Evolutionary conservation across 1,140 invertebrate genomes (phyloP).

Genomic region (Drosophila grimshawi): DNA sequence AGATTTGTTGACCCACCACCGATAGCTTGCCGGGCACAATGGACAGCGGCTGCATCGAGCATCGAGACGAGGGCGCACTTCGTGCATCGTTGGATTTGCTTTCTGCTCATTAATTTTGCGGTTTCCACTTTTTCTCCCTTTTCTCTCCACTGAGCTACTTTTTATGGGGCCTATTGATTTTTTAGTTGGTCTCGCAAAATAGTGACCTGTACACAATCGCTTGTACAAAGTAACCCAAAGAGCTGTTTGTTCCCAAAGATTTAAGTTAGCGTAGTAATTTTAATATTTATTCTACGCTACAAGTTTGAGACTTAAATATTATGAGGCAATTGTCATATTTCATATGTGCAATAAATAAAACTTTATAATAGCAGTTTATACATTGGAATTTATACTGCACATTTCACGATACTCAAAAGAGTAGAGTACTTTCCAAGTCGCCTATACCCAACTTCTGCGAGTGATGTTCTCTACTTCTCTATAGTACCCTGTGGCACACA

Average conservation of each 20-base stretch:
- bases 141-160: slow-evolving; percentile 35
- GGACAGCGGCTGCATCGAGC: slow-evolving; percentile 22
- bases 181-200: too few relatives aligned
- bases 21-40: slow-evolving; percentile 18
- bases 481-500: slow-evolving; percentile 27
- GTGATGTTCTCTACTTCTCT: neutral
- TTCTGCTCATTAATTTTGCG: slow-evolving; percentile 79
- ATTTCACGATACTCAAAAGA: neutral
- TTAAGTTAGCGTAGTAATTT: too few relatives aligned
- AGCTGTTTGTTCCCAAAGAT: too few relatives aligned
- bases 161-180: slow-evolving; percentile 22
- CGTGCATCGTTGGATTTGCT: slow-evolving; percentile 75
- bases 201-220: too few relatives aligned
- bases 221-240: too few relatives aligned
- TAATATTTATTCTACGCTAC: too few relatives aligned
- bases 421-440: neutral
- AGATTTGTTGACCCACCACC: slow-evolving; percentile 31
- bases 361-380: too few relatives aligned
- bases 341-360: too few relatives aligned
- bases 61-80: slow-evolving; percentile 49
- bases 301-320: too few relatives aligned
- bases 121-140: slow-evolving; percentile 45
- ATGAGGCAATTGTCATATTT: too few relatives aligned
- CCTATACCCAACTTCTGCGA: neutral
- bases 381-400: neutral